Percentiles rank a stretch among this genome's conserved stretches.
phyloP scores from a whole-genome alignment of 2,888 invertebrate species.

The Onchidella celtica region DNA sequence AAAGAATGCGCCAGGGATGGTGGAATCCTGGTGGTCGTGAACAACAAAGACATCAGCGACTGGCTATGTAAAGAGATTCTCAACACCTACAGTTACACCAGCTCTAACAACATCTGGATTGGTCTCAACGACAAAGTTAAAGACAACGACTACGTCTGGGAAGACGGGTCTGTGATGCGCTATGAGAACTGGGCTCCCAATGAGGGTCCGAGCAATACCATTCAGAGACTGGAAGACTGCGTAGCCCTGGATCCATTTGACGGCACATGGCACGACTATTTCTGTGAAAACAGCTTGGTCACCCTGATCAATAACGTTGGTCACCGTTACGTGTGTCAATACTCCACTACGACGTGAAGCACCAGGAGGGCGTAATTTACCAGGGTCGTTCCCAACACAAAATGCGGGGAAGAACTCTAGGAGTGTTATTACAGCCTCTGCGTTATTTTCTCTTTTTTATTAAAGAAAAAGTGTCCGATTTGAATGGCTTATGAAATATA shows the following conservation, averaged over 20 bases:
- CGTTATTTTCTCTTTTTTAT: too few relatives aligned
- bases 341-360: too few relatives aligned
- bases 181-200: slow-evolving; percentile 17
- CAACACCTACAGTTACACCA: background rate
- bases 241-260: background rate
- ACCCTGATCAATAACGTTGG: background rate
- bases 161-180: background rate
- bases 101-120: background rate
- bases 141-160: background rate
- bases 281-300: background rate
- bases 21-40: slow-evolving; percentile 43
- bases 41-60: slow-evolving; percentile 29
- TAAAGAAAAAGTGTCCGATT: too few relatives aligned
- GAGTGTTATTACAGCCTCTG: too few relatives aligned
- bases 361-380: too few relatives aligned
- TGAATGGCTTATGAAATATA: too few relatives aligned
- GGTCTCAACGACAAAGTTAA: background rate
- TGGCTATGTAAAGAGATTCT: slow-evolving; percentile 12
- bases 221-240: background rate
- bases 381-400: too few relatives aligned
- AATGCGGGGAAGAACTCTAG: too few relatives aligned
- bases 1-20: slow-evolving; percentile 31
- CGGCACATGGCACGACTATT: background rate
- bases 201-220: background rate
- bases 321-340: background rate